Evolutionary conservation across 2,888 invertebrate species (phyloP).

Genomic region (Calephelis perditalis): DNA sequence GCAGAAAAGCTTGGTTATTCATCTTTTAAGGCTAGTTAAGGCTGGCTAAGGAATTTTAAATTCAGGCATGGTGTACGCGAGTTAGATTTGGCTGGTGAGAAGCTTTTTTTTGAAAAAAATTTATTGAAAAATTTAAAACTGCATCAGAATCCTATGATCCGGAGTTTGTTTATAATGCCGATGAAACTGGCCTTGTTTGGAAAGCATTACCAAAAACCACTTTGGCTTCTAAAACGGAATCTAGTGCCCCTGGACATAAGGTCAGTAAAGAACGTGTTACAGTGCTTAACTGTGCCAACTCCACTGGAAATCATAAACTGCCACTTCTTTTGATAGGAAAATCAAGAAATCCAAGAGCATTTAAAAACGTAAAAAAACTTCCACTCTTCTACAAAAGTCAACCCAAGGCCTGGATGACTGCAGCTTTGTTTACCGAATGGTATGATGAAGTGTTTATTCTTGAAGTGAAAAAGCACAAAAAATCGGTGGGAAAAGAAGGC

Average conservation of each 20-base stretch:
- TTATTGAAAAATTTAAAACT: slow-evolving; percentile 28
- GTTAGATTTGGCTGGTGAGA: slow-evolving; percentile 22
- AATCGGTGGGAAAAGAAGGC: slow-evolving; percentile 26
- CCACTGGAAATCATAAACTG: slow-evolving; percentile 28
- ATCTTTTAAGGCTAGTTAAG: no score
- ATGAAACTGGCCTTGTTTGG: slow-evolving; percentile 34
- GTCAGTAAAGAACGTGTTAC: slow-evolving; percentile 29
- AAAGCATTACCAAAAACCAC: slow-evolving; percentile 32
- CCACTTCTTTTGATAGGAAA: slow-evolving; percentile 30
- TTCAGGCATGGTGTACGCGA: slow-evolving; percentile 30
- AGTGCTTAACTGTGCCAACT: slow-evolving; percentile 28
- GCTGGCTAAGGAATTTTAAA: slow-evolving; percentile 30
- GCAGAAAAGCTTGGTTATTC: no score
- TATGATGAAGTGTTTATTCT: slow-evolving; percentile 27
- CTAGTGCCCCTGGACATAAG: slow-evolving; percentile 29
- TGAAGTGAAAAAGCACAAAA: slow-evolving; percentile 27
- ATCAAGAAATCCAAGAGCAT: slow-evolving; percentile 29
- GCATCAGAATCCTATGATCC: slow-evolving; percentile 27
- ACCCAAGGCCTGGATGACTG: slow-evolving; percentile 17
- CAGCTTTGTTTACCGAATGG: slow-evolving; percentile 21
- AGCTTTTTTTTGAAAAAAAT: slow-evolving; percentile 15
- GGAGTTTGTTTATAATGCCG: slow-evolving; percentile 27
- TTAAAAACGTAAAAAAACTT: slow-evolving; percentile 30
- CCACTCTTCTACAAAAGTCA: slow-evolving; percentile 26
- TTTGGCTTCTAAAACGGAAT: slow-evolving; percentile 31